Evolutionary conservation across 2,797 vertebrate species (phyloP).

Genomic region (Chloroceryle amazona): DNA sequence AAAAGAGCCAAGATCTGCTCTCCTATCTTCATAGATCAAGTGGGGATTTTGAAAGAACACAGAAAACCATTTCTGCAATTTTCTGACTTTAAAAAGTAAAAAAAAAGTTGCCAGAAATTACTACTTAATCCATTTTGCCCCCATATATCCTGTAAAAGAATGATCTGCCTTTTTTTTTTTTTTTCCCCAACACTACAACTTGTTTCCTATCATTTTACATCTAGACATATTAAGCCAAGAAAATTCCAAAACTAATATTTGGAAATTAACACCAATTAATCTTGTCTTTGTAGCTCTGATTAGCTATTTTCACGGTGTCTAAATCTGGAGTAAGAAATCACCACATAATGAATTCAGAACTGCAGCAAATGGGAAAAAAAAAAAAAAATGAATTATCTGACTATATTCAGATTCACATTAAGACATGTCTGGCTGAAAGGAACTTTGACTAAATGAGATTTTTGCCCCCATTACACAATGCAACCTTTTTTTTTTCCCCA

Average conservation of each 20-base stretch:
- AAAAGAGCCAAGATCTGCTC: neutral
- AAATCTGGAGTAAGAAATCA: constrained; percentile 1
- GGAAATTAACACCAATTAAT: constrained; percentile 58
- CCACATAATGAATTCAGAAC: neutral
- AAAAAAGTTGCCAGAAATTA: neutral
- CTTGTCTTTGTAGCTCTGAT: constrained; percentile 35
- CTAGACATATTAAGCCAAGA: neutral
- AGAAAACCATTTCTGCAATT: neutral
- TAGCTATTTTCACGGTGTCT: neutral
- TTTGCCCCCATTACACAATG: constrained; percentile 33
- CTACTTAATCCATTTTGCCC: neutral
- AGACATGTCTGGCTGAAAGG: constrained; percentile 6
- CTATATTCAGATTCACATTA: constrained; percentile 19
- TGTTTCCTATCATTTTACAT: neutral
- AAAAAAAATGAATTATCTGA: neutral
- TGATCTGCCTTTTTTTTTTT: neutral
- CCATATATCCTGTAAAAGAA: neutral
- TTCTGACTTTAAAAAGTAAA: neutral
- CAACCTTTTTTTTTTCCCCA: neutral
- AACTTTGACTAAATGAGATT: constrained; percentile 42
- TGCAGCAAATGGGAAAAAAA: neutral
- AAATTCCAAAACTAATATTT: neutral
- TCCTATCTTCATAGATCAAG: neutral
- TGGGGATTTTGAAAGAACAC: neutral
- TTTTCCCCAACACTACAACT: neutral